Base-by-base conservation (phyloP, 1,140 invertebrate genomes). In the Polypedilum pembai region DNA sequence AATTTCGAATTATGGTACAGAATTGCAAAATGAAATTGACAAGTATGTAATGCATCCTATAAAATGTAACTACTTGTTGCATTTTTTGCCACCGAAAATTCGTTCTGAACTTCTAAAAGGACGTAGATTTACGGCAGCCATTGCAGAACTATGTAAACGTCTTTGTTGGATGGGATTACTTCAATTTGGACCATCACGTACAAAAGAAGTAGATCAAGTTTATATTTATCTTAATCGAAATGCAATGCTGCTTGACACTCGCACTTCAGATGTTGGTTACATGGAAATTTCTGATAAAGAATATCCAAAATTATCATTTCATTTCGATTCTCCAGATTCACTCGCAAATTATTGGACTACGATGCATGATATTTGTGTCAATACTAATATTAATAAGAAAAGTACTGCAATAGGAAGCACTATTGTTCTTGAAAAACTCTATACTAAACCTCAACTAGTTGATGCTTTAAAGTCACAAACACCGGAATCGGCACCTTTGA, bases 321-420 rank as follows among this genome's bases (percentile, higher is more conserved):
- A 80, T 21, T 91, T 94, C 76, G 76, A 83, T 0, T 83, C 79
- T 3, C 78, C 85, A 1, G 78, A 85, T 8, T 85, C 87, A 76
- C 80, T 93, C 0, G 85, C 88, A 8, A 84, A 86, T n/a, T 93
- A 91, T 79, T 94, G 92, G 92, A 85, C 85, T 74, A 87, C 91
- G 69, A 82, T 93, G 79, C 88, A 88, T 84, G 85, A 85, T 40
- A 88, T 88, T 69, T 88, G 88, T 76, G 84, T 91, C 21, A 86
- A 88, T 75, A 92, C 91, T 0, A 86, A 85, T 56, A 85, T 56
- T 78, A 81, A 40, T 73, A 80, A n/a, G 79, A 78, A 1, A 80
- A 82, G 12, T 76, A 81, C 76, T 63, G 74, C 79, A 12, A 76
- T 77, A 66, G 84, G 85, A 0, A 85, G 86, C 76, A 82, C 85